These are phyloP conservation scores for Rhineura floridana DNA, from an alignment of 2,113 vertebrate species.

Conservation along the genomic window DNA sequence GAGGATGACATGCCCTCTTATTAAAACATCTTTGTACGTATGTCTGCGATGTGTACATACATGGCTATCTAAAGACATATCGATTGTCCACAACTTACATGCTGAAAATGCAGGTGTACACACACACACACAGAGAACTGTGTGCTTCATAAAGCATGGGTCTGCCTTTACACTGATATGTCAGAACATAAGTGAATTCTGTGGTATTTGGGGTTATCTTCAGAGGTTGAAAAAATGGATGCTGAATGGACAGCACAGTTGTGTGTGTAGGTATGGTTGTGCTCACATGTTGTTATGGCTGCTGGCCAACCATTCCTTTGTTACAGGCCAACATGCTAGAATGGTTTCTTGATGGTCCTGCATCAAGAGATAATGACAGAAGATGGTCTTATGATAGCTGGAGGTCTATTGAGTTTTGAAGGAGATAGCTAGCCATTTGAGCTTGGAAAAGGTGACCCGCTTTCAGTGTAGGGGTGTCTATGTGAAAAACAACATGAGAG, in stretches of 20 bases:
- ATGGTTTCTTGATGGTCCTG: background rate
- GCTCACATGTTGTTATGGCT: background rate
- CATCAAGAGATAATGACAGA: background rate
- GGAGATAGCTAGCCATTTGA: background rate
- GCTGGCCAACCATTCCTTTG: background rate
- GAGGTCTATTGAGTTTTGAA: background rate
- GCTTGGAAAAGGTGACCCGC: background rate
- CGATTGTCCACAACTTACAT: no score
- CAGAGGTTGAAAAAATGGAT: background rate
- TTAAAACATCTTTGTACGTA: background rate
- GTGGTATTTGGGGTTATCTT: background rate
- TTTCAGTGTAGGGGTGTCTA: background rate
- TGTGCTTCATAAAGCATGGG: background rate
- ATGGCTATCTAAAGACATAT: background rate
- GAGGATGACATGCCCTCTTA: background rate
- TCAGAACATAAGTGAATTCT: background rate
- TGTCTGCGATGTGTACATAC: background rate
- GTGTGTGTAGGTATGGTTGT: background rate
- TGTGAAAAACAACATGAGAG: background rate
- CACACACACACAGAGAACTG: background rate
- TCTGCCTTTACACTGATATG: background rate
- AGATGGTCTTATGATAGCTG: background rate
- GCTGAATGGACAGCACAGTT: background rate
- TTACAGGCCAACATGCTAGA: background rate
- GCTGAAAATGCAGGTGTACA: background rate